Base-by-base conservation (phyloP, 2,113 vertebrate genomes). In the Polyodon spathula region DNA sequence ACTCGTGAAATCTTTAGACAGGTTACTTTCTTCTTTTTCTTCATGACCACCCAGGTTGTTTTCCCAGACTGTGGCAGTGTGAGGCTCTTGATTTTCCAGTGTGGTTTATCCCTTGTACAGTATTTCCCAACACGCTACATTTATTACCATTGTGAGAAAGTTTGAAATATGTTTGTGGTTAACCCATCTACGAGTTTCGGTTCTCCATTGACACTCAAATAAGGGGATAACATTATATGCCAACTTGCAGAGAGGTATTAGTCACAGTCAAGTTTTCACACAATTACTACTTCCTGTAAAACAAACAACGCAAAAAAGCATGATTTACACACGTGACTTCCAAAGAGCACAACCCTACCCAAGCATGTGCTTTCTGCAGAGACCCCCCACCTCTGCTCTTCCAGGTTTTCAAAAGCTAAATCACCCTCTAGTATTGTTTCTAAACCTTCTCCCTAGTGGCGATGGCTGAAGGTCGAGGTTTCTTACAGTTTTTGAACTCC, bases 241-340 rank as follows among this genome's bases (percentile, higher is more conserved):
- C 5, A n/a, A n/a, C 46, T 50, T 14, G 46, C 46, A 50, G 46
- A 10, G 46, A 50, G 4, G 46, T n/a, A 50, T 50, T 50, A 50
- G 46, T 50, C 46, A 50, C 46, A 50, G 46, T 50, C 46, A 50
- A n/a, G 5, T 50, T 50, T 50, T 50, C 46, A 50, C 46, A 10
- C 11, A 12, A 12, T 50, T 50, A 50, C 46, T 50, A n/a, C 46
- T 50, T 50, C 46, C 46, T 50, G 11, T 50, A 50, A 11, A n/a
- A n/a, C n/a, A n/a, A n/a, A 5, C 46, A 10, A 5, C n/a, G 11
- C n/a, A n/a, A 4, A 50, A 50, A n/a, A 12, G n/a, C n/a, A 50
- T 50, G 46, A 50, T 50, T 14, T 12, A 50, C n/a, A n/a, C n/a
- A 50, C 46, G 5, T n/a, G 46, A 50, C 46, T 11, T 50, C 4